Conservation (phyloP, 2,797 vertebrate species). For the Danio tinwini region DNA sequence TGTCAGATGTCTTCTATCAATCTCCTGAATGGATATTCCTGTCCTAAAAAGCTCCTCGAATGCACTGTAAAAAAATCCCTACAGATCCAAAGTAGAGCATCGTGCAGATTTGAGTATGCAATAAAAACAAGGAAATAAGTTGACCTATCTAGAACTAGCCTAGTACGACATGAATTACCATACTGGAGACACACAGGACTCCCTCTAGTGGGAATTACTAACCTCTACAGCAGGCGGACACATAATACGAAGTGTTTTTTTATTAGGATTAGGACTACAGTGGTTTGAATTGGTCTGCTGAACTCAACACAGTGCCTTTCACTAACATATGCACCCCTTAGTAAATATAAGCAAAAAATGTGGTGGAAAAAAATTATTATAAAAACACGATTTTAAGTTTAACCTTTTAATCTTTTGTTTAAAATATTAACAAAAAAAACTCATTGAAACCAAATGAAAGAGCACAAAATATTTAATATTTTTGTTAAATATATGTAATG, state of each 20-base stretch:
- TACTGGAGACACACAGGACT: not conserved
- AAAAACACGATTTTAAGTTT: too few relatives aligned
- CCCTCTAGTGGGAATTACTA: constrained; percentile 38
- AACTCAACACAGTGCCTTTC: too few relatives aligned
- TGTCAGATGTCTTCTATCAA: not conserved
- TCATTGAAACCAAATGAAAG: too few relatives aligned
- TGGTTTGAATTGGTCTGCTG: constrained; percentile 23
- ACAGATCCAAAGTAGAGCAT: constrained; percentile 3
- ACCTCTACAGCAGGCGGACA: constrained; percentile 34
- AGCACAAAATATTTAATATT: too few relatives aligned
- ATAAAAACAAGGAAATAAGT: constrained; percentile 16
- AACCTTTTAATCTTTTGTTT: too few relatives aligned
- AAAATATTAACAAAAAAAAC: too few relatives aligned
- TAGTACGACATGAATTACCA: constrained; percentile 30
- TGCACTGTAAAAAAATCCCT: not conserved
- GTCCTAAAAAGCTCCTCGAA: not conserved
- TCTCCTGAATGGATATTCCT: not conserved
- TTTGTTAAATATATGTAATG: too few relatives aligned
- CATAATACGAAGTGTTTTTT: constrained; percentile 34
- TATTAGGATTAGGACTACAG: not conserved
- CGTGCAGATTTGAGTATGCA: not conserved
- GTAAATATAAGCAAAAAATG: too few relatives aligned
- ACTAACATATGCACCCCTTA: too few relatives aligned
- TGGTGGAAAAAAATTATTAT: too few relatives aligned
- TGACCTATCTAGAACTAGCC: not conserved